phyloP scores from a whole-genome alignment of 2,113 vertebrate genomes.

The Dinomys branickii region DNA sequence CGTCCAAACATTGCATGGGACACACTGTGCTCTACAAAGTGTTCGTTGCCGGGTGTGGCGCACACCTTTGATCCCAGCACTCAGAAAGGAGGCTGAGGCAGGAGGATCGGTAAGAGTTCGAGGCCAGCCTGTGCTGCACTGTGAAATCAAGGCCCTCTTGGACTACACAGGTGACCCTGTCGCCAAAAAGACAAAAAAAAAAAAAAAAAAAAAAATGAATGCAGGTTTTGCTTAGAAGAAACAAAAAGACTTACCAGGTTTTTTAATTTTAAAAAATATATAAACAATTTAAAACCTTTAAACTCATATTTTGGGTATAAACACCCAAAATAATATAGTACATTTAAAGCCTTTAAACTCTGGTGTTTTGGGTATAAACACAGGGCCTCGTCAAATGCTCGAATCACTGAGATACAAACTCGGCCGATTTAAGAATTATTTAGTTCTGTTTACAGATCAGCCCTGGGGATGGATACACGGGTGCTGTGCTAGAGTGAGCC shows the following conservation, averaged over 20 bases:
- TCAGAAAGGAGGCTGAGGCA: no score
- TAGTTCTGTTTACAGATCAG: slow-evolving; percentile 1
- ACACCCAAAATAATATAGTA: no score
- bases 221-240: no score
- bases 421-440: neutral
- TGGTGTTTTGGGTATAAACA: no score
- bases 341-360: no score
- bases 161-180: neutral
- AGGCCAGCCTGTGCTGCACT: neutral
- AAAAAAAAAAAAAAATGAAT: neutral
- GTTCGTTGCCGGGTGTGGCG: neutral
- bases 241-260: no score
- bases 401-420: neutral
- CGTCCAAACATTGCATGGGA: neutral
- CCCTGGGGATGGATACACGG: neutral
- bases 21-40: neutral
- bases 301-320: neutral
- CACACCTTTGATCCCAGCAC: no score
- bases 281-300: no score
- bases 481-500: neutral
- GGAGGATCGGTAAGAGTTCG: neutral
- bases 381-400: neutral
- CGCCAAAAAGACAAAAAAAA: neutral
- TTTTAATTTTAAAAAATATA: no score
- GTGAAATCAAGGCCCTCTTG: neutral